phyloP scores from a whole-genome alignment of 2,888 invertebrate genomes.

The Dryocosmus kuriphilus region DNA sequence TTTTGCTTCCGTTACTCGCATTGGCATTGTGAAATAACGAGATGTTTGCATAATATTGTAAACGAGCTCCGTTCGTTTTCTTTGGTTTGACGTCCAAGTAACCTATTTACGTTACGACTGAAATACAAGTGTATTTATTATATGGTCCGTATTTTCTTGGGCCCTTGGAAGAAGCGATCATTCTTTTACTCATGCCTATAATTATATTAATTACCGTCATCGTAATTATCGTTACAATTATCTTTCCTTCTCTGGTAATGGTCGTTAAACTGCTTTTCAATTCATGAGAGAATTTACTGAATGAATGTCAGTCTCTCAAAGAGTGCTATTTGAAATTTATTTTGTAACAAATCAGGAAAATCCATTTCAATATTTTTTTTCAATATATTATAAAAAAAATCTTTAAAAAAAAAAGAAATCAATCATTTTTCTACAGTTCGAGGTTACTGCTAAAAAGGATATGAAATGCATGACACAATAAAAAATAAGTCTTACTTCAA shows the following conservation, averaged over 20 bases:
- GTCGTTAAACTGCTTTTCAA: slow-evolving; percentile 7
- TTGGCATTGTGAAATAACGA: slow-evolving; percentile 36
- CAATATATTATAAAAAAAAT: no score
- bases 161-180: slow-evolving; percentile 27
- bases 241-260: slow-evolving; percentile 19
- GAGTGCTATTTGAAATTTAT: background rate
- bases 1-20: slow-evolving; percentile 31
- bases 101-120: slow-evolving; percentile 27
- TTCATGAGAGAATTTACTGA: background rate
- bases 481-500: no score
- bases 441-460: background rate
- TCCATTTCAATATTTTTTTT: no score
- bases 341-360: background rate
- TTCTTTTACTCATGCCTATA: slow-evolving; percentile 31
- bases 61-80: slow-evolving; percentile 22
- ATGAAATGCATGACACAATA: background rate
- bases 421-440: background rate
- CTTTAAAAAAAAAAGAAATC: no score
- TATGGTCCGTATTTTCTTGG: slow-evolving; percentile 24
- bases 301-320: background rate
- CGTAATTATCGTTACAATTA: slow-evolving; percentile 29
- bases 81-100: slow-evolving; percentile 16
- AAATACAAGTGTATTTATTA: slow-evolving; percentile 33
- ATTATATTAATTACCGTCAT: slow-evolving; percentile 36
- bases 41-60: slow-evolving; percentile 35